These are phyloP conservation scores for Catalaphyllia jardinei DNA, from an alignment of 64 coral and sea anemone species.

Conservation along the genomic window DNA sequence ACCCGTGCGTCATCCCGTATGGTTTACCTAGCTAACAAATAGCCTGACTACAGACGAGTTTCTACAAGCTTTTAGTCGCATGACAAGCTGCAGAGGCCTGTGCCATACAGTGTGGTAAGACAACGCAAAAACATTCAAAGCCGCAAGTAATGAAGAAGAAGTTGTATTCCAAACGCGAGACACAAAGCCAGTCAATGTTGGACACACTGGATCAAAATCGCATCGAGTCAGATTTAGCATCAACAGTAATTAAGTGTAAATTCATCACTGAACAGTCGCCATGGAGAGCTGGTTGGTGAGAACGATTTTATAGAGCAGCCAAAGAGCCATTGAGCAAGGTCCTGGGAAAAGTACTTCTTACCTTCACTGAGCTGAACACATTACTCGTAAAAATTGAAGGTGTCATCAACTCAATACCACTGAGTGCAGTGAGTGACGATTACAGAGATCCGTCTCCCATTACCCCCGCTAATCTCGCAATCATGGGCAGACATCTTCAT, in stretches of 20 bases:
- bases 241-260: slow-evolving; percentile 25
- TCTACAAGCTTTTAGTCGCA: slow-evolving; percentile 1
- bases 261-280: slow-evolving; percentile 24
- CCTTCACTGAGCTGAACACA: slow-evolving; percentile 6
- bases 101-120: background rate
- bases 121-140: background rate
- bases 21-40: slow-evolving; percentile 4
- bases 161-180: too few species aligned
- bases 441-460: background rate
- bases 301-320: background rate
- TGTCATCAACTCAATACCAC: background rate
- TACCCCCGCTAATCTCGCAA: background rate
- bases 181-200: too few species aligned
- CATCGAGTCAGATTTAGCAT: background rate
- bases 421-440: background rate
- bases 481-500: too few species aligned
- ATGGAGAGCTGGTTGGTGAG: slow-evolving; percentile 14
- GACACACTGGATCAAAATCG: background rate
- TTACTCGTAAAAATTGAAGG: background rate
- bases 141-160: too few species aligned
- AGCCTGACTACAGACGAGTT: slow-evolving; percentile 6
- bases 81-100: background rate
- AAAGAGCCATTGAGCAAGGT: slow-evolving; percentile 26
- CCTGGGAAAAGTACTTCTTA: slow-evolving; percentile 17
- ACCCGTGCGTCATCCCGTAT: background rate